A percentile compares a stretch with the other conserved stretches of the same genome.
Conservation (phyloP, 2,113 vertebrate species). For the Natator depressus region DNA sequence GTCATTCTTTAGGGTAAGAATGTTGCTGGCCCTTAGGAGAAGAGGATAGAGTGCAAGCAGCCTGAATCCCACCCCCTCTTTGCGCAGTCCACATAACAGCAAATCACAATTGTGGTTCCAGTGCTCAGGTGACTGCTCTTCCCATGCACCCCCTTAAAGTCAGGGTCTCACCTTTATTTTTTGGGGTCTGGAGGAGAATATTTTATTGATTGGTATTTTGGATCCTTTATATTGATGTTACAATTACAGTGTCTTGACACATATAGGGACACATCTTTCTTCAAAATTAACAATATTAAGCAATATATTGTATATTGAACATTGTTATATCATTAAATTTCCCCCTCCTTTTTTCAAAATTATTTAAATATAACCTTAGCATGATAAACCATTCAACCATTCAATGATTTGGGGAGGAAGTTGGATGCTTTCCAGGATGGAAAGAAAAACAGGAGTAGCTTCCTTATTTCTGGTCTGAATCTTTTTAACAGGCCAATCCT, state of each 20-base stretch:
- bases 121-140: not conserved
- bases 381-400: not conserved
- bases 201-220: not conserved
- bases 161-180: not conserved
- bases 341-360: not conserved
- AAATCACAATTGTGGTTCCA: not conserved
- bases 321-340: not conserved
- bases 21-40: not conserved
- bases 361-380: not conserved
- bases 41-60: not conserved
- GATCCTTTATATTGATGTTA: not conserved
- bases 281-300: not conserved
- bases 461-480: not conserved
- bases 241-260: not conserved
- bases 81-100: not conserved
- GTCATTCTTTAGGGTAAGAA: rapidly evolving
- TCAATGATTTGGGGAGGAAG: not conserved
- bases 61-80: not conserved
- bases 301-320: not conserved
- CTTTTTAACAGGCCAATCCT: not conserved
- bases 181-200: not conserved
- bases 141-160: not conserved
- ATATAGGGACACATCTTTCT: not conserved
- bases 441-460: not conserved
- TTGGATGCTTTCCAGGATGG: not conserved